A percentile compares a stretch with the other conserved stretches of the same genome.
phyloP scores from a whole-genome alignment of 2,888 invertebrate genomes.

The Smittia sp. region DNA sequence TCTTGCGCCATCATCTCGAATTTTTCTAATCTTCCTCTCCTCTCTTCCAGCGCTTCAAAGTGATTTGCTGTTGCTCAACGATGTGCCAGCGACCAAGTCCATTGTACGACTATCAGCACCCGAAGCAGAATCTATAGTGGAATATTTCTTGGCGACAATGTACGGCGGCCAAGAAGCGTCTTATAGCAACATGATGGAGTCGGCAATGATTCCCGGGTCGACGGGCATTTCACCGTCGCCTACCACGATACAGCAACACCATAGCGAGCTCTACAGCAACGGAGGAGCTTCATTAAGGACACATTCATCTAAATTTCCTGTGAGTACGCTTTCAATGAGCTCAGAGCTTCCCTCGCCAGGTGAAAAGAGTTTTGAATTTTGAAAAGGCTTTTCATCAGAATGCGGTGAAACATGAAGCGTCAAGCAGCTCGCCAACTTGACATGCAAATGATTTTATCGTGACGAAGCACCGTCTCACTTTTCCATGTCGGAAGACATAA shows the following conservation, averaged over 20 bases:
- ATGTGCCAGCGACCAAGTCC: slow-evolving; percentile 31
- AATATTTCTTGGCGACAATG: slow-evolving; percentile 30
- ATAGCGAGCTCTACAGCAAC: slow-evolving; percentile 43
- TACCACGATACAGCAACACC: slow-evolving; percentile 43
- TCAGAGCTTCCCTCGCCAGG: no score
- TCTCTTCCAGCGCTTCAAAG: slow-evolving; percentile 11
- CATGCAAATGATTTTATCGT: slow-evolving; percentile 17
- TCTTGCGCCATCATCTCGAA: background rate
- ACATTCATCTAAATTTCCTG: slow-evolving; percentile 77
- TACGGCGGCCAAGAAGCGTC: slow-evolving; percentile 19
- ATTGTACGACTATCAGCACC: slow-evolving; percentile 28
- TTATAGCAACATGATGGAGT: slow-evolving; percentile 25
- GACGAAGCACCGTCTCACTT: background rate
- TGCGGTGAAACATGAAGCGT: background rate
- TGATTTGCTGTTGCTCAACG: slow-evolving; percentile 22
- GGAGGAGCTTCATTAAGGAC: slow-evolving; percentile 61
- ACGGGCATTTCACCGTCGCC: slow-evolving; percentile 47
- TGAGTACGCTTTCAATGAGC: slow-evolving; percentile 53
- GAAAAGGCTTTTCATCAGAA: no score
- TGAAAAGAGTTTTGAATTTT: no score
- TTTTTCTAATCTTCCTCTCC: background rate
- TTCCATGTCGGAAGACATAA: background rate
- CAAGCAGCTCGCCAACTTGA: background rate
- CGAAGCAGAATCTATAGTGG: slow-evolving; percentile 39
- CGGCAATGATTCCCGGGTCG: slow-evolving; percentile 28